Conservation (phyloP, 2,113 vertebrate species). For the Tursiops truncatus region DNA sequence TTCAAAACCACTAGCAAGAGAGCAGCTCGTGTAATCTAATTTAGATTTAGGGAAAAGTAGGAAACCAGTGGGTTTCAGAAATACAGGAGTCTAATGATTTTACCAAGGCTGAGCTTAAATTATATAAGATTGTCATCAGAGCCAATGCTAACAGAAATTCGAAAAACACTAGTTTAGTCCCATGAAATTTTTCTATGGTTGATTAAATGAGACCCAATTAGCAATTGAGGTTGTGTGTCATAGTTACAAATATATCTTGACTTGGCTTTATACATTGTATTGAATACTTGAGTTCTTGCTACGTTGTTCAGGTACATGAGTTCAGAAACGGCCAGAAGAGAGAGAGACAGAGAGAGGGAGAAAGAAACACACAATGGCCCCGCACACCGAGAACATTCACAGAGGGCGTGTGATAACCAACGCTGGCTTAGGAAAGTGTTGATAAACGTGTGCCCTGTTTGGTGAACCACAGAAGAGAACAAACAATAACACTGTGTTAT, state of each 20-base stretch:
- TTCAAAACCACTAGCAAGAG: not conserved
- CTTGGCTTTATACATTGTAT: not conserved
- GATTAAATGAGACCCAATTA: not conserved
- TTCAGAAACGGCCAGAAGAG: not conserved
- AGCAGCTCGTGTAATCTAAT: not conserved
- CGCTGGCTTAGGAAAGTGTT: not conserved
- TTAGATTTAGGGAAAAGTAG: not conserved
- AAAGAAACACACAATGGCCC: accelerated
- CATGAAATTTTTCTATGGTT: not conserved
- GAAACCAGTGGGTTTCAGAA: not conserved
- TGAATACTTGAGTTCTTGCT: not conserved
- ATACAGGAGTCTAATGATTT: not conserved
- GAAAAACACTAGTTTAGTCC: not conserved
- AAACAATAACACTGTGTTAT: not conserved
- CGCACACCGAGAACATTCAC: not conserved
- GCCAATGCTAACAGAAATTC: not conserved
- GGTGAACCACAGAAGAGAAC: not conserved
- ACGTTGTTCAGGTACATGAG: not conserved
- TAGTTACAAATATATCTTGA: not conserved
- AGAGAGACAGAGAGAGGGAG: not conserved
- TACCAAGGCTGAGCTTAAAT: not conserved
- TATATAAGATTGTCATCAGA: not conserved
- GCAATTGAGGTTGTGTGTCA: not conserved
- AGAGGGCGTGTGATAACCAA: accelerated
- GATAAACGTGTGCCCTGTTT: not conserved